Conservation (phyloP, 2,113 vertebrate genomes). For the Mesembrinibis cayennensis region DNA sequence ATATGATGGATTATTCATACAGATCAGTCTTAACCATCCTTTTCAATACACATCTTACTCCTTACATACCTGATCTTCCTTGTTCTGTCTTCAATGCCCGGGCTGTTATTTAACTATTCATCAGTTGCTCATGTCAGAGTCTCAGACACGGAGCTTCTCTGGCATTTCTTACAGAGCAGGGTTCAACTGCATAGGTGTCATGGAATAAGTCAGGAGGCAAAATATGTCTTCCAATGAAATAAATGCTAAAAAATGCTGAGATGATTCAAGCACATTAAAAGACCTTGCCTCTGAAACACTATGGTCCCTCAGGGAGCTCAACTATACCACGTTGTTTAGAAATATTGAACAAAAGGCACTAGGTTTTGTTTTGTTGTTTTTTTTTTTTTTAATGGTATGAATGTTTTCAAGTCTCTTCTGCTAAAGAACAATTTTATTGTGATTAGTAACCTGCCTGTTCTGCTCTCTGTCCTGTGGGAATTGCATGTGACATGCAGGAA, state of each 20-base stretch:
- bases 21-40: background rate
- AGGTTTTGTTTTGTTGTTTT: fast-evolving
- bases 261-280: background rate
- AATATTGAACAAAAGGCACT: background rate
- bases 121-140: background rate
- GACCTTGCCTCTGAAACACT: background rate
- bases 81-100: background rate
- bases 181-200: background rate
- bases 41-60: background rate
- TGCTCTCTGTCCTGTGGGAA: background rate
- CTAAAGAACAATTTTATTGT: background rate
- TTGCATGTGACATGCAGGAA: background rate
- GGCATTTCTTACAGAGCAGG: background rate
- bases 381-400: background rate
- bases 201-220: background rate
- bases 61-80: background rate
- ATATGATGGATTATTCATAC: background rate
- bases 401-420: background rate
- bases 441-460: background rate
- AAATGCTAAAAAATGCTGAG: background rate
- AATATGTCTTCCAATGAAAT: background rate
- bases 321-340: background rate
- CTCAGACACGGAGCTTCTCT: background rate
- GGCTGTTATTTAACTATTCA: background rate
- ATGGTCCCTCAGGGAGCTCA: background rate